A percentile compares a stretch with the other conserved stretches of the same genome.
These are phyloP conservation scores for Caenorhabditis zanzibari DNA, from an alignment of 2,888 invertebrate genomes.

Conservation along the genomic window DNA sequence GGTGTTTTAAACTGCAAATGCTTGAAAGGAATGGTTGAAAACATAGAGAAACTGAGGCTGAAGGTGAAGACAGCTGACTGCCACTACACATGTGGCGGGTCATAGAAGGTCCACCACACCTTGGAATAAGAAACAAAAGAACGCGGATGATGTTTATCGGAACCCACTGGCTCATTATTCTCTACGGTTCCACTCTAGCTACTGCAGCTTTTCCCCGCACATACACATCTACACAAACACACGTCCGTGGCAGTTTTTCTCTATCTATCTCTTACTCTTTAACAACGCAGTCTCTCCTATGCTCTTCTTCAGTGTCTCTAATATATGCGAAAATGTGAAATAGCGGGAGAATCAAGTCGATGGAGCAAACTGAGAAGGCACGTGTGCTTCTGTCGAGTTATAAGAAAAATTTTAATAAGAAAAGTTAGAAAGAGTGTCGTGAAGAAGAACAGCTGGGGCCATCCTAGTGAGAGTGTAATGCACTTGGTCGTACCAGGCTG, in stretches of 20 bases:
- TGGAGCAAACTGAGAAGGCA: not conserved
- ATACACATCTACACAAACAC: not conserved
- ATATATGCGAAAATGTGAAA: not conserved
- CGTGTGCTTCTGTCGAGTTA: too few species aligned
- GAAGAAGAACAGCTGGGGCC: not conserved
- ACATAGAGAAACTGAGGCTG: too few species aligned
- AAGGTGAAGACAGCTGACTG: too few species aligned
- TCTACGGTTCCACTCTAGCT: not conserved
- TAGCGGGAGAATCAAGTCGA: conserved; percentile 8
- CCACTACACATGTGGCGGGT: too few species aligned
- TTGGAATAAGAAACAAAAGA: not conserved
- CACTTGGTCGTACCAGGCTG: not conserved
- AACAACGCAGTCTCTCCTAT: conserved; percentile 13
- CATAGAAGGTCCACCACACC: not conserved
- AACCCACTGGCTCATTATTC: conserved; percentile 7
- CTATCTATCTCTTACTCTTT: conserved; percentile 10
- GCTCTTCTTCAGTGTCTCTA: not conserved
- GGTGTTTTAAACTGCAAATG: too few species aligned
- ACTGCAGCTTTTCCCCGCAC: not conserved
- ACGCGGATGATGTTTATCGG: not conserved
- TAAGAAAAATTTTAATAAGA: not conserved
- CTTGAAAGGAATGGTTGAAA: too few species aligned
- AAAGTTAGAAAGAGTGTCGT: not conserved
- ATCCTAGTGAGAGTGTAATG: not conserved
- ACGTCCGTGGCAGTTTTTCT: not conserved